Base-by-base conservation (phyloP, 2,888 invertebrate species). In the Drosophila affinis region DNA sequence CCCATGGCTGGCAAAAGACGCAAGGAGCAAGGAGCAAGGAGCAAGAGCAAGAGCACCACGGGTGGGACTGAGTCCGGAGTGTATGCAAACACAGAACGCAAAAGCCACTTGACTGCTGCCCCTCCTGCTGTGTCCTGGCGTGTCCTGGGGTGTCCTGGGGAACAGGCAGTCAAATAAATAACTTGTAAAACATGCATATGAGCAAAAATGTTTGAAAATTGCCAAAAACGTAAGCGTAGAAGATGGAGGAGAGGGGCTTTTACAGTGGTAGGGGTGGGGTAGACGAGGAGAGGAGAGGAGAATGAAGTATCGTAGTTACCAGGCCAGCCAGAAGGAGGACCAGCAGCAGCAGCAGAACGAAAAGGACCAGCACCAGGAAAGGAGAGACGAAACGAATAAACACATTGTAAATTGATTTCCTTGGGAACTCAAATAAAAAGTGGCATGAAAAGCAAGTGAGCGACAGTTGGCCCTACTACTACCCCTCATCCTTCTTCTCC, bases 171-270 rank as follows among this genome's bases (percentile, higher is more conserved):
- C 88, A 89, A 85, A 88, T 85, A 89, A 85, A 85, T 89, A 85
- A 85, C 85, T 85, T 85, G 85, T 85, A 89, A 88, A 89, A 89
- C 89, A 89, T 85, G 83, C 89, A 85, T 85, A 85, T 89, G 88
- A 88, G 85, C 88, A 85, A 82, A 86, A 85, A 82, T 88, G 83
- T 87, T 89, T 85, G 83, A 87, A 88, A 84, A 84, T 85, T 84
- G 75, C 72, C 75, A 85, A 81, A 79, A 76, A 63, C 51, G n/a
- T 49, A 52, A 60, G 47, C 39, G n/a, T 7, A n/a, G 39, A 39
- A 14, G 32, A 58, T n/a, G 17, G 49, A 59, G 32, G 24, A 45
- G 45, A 34, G 51, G 34, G 17, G 45, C 10, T 45, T 29, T 29
- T 9, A 2, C 29, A 9, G 34, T 46, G 57, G 14, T 21, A 9